Evolutionary conservation across 2,113 vertebrate genomes (phyloP), one percentile per base, ranked within the genome.

Genomic region (Mesitornis unicolor): DNA sequence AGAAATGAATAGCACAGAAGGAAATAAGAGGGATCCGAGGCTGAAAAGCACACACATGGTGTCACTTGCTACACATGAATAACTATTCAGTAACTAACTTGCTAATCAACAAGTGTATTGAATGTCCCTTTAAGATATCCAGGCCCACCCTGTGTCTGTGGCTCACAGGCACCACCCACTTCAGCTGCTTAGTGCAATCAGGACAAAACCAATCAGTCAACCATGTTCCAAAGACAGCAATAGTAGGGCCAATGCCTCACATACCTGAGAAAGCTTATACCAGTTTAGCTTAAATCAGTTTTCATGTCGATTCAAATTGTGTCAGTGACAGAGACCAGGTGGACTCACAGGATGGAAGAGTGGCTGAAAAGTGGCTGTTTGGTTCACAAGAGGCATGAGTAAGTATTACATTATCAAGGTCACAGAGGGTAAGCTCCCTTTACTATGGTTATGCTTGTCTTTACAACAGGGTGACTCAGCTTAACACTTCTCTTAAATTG

Each of bases 141-240:
- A 79, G 20, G 22, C 20, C 68, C 35, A 40, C 35, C 22, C 59
- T 33, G 35, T 10, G 19, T 36, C 47, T 22, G 24, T 33, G 31
- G 25, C 54, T 28, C 2, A 1, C 1, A 0, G 21, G 40, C 35
- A 47, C 22, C 43, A n/a, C 45, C 29, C 35, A n/a, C 33, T 59
- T 38, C 33, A 31, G 36, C 42, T 48, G 43, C 61, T 56, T 21
- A 16, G 33, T 7, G 19, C 35, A 10, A 24, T 24, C 29, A 33
- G 25, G 20, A 29, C 40, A 67, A 42, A 56, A 78, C 12, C 31
- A 20, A 13, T 9, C 25, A 22, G 36, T 5, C 53, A 19, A 6
- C 21, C 13, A 13, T 3, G 25, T 26, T 61, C 35, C 33, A 51
- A 35, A 50, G 21, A 22, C 13, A 51, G 33, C 1, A 1, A 33